Evolutionary conservation across 2,888 invertebrate genomes (phyloP).

Genomic region (Tenthredo mesomela): DNA sequence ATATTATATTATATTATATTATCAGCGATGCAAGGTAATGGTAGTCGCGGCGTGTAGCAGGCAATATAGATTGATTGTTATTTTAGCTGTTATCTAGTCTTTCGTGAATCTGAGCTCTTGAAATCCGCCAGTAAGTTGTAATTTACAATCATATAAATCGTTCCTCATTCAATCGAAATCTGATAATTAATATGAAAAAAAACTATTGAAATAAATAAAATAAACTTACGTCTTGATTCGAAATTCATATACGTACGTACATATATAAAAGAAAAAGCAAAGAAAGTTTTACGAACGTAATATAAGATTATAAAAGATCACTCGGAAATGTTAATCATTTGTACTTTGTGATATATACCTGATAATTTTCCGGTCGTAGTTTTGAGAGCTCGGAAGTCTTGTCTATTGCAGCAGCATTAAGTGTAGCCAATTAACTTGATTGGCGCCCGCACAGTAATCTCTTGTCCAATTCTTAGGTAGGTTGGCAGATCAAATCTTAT

Average conservation of each 20-base stretch:
- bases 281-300: background rate
- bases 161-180: background rate
- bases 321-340: background rate
- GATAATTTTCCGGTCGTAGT: background rate
- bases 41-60: conserved; percentile 68
- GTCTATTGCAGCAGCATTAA: conserved; percentile 58
- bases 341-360: background rate
- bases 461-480: conserved; percentile 77
- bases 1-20: conserved; percentile 42
- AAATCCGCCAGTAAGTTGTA: background rate
- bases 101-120: conserved; percentile 30
- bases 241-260: background rate
- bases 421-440: conserved; percentile 73
- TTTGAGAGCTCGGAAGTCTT: conserved; percentile 33
- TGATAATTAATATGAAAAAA: background rate
- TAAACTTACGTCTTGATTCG: background rate
- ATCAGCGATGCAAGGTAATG: conserved; percentile 45
- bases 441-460: conserved; percentile 78
- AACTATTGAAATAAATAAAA: background rate
- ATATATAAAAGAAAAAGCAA: background rate
- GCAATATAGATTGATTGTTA: conserved; percentile 65
- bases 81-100: conserved; percentile 49
- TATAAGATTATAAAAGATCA: background rate
- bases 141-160: background rate
- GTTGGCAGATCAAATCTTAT: conserved; percentile 63